These are phyloP conservation scores for Drosophila ironensis DNA, from an alignment of 1,140 invertebrate genomes.

Conservation along the genomic window DNA sequence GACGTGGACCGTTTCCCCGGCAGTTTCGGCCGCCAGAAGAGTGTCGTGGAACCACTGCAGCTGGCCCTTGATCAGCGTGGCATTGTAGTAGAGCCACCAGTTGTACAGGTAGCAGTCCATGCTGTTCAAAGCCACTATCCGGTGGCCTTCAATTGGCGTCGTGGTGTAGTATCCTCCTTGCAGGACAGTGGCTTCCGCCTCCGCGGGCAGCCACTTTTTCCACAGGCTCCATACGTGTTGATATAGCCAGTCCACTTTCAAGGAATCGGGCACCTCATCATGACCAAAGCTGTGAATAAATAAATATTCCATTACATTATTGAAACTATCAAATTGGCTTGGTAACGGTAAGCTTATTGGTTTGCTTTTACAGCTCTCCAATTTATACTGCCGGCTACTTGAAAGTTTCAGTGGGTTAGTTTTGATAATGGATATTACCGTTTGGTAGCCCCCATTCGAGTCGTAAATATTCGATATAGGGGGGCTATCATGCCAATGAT, in stretches of 20 bases:
- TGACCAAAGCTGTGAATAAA: slow-evolving; percentile 50
- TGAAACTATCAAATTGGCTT: not conserved
- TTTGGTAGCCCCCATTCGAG: not conserved
- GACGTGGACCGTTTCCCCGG: slow-evolving; percentile 89
- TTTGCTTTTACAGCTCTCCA: not conserved
- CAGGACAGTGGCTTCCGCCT: slow-evolving; percentile 84
- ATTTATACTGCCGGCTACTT: not conserved
- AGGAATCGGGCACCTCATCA: slow-evolving; percentile 71
- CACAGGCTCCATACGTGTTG: slow-evolving; percentile 85
- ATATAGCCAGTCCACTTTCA: slow-evolving; percentile 86
- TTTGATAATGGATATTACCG: not conserved
- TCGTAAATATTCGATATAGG: not conserved
- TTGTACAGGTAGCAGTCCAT: slow-evolving; percentile 88
- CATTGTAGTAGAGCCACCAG: slow-evolving; percentile 84
- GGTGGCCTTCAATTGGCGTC: slow-evolving; percentile 85
- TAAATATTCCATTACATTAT: no score
- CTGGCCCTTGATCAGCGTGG: slow-evolving; percentile 82
- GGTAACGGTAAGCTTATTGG: not conserved
- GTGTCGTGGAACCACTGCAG: slow-evolving; percentile 89
- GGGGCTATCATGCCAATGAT: not conserved
- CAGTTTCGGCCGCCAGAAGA: slow-evolving; percentile 87
- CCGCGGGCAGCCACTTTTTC: slow-evolving; percentile 85
- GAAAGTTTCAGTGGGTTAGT: not conserved
- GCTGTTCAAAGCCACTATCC: slow-evolving; percentile 88
- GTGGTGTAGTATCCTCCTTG: slow-evolving; percentile 88